A percentile compares a stretch with the other conserved stretches of the same genome.
Evolutionary conservation across 2,797 vertebrate genomes (phyloP).

Genomic region (Borostomias antarcticus): DNA sequence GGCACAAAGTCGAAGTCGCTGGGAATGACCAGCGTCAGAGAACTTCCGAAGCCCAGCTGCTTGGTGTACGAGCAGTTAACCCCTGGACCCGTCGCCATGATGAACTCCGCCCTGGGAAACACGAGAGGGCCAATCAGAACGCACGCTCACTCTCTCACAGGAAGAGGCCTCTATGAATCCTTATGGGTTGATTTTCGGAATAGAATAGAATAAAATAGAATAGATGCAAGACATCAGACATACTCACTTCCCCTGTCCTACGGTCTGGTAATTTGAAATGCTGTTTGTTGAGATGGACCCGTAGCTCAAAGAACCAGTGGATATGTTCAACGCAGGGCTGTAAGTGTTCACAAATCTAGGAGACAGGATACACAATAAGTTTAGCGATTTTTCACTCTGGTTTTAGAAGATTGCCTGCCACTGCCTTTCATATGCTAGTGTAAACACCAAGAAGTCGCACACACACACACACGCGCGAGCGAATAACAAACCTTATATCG

Average conservation of each 20-base stretch:
- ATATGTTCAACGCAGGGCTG: constrained; percentile 31
- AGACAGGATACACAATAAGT: neutral
- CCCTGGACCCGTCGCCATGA: fast-evolving
- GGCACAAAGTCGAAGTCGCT: constrained; percentile 36
- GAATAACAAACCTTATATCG: constrained; percentile 78
- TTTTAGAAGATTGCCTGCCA: neutral
- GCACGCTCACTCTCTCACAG: constrained; percentile 64
- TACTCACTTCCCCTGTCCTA: constrained; percentile 79
- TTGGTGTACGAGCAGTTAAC: constrained; percentile 23
- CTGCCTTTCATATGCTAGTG: neutral
- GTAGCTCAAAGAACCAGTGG: neutral
- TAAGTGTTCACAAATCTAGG: constrained; percentile 83
- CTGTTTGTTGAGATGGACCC: neutral
- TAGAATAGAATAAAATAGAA: neutral
- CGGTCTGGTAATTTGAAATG: constrained; percentile 62
- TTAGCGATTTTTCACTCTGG: too few species aligned
- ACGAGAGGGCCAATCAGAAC: neutral
- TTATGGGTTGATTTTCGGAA: neutral
- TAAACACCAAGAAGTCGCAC: neutral
- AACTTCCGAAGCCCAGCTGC: constrained; percentile 81
- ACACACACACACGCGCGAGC: neutral
- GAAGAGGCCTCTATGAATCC: neutral
- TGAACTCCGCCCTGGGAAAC: constrained; percentile 52
- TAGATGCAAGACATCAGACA: neutral
- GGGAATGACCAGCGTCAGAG: constrained; percentile 79